phyloP scores from a whole-genome alignment of 1,140 invertebrate species.

The Caerostris darwini region DNA sequence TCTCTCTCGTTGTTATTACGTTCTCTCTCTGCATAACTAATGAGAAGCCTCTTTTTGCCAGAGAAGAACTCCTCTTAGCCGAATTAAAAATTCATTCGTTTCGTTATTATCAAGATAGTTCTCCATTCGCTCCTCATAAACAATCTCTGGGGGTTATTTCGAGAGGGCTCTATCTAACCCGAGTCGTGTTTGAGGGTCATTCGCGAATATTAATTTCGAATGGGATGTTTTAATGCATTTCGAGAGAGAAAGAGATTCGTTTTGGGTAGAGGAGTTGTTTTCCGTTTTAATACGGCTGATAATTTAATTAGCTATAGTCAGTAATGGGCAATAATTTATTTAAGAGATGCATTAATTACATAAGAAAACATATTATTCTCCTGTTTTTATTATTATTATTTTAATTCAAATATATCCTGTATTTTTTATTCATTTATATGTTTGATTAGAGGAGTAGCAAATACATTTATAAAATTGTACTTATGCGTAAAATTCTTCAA shows the following conservation, averaged over 20 bases:
- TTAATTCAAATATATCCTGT: too few species aligned
- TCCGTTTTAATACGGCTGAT: neutral
- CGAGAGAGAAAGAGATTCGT: neutral
- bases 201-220: slow-evolving; percentile 29
- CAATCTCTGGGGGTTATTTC: slow-evolving; percentile 18
- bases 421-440: too few species aligned
- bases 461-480: too few species aligned
- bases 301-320: neutral
- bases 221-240: slow-evolving; percentile 14
- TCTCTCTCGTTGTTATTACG: neutral
- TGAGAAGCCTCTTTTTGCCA: slow-evolving; percentile 38
- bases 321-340: neutral
- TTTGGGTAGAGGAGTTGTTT: neutral
- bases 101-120: neutral
- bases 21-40: slow-evolving; percentile 40
- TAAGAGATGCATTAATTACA: neutral
- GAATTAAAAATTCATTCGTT: slow-evolving; percentile 65
- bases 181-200: slow-evolving; percentile 18
- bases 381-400: too few species aligned
- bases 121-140: slow-evolving; percentile 56
- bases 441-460: too few species aligned
- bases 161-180: neutral
- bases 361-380: neutral
- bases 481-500: too few species aligned
- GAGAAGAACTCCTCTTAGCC: neutral